A percentile compares a stretch with the other conserved stretches of the same genome.
phyloP scores from a whole-genome alignment of 2,888 invertebrate genomes.

The Uloborus plumipes region DNA sequence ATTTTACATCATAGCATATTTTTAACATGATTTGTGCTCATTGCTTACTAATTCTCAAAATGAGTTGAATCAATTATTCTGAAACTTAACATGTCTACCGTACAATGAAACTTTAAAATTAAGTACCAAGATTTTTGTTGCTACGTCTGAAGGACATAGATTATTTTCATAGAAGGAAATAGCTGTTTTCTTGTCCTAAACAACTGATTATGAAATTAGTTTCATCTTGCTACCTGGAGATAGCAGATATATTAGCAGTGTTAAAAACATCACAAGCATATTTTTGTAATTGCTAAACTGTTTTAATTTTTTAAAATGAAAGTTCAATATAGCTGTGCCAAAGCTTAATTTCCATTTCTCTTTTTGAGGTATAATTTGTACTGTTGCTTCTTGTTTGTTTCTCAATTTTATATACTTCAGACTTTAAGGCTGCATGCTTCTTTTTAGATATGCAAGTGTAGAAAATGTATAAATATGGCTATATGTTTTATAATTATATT shows the following conservation, averaged over 20 bases:
- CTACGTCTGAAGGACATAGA: background rate
- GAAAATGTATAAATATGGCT: slow-evolving; percentile 46
- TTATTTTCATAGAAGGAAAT: background rate
- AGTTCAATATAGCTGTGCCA: slow-evolving; percentile 39
- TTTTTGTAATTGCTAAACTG: slow-evolving; percentile 21
- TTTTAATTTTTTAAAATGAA: slow-evolving; percentile 13
- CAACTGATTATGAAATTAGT: background rate
- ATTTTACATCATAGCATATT: slow-evolving; percentile 35
- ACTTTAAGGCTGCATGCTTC: slow-evolving; percentile 41
- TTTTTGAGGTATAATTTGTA: background rate
- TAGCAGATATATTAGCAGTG: slow-evolving; percentile 17
- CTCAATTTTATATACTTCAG: slow-evolving; percentile 19
- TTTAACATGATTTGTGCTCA: slow-evolving; percentile 38
- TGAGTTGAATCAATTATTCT: too few species aligned
- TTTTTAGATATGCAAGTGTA: slow-evolving; percentile 51
- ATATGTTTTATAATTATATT: slow-evolving; percentile 62
- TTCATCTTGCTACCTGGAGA: slow-evolving; percentile 5
- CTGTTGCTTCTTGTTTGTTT: slow-evolving; percentile 14
- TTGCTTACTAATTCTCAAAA: slow-evolving; percentile 7
- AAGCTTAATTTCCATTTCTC: slow-evolving; percentile 26
- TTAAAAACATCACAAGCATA: slow-evolving; percentile 18
- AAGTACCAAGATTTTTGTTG: slow-evolving; percentile 4
- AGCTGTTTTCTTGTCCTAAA: too few species aligned
- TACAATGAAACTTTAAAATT: background rate
- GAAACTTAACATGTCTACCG: too few species aligned